phyloP scores from a whole-genome alignment of 2,113 vertebrate species.

The Eptesicus fuscus region DNA sequence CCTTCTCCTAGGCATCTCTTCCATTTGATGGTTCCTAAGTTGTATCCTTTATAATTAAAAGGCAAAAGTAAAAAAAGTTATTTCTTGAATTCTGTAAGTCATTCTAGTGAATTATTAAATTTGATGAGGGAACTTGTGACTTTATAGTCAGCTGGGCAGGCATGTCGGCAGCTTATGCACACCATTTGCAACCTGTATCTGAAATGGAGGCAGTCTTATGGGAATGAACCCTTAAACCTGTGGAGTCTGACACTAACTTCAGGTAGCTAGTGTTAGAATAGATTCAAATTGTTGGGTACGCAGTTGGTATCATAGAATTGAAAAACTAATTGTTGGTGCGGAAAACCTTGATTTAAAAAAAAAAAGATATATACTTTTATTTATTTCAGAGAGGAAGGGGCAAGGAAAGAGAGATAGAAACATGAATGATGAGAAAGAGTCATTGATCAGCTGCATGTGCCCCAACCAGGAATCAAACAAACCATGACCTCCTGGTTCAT shows the following conservation, averaged over 20 bases:
- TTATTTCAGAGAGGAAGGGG: no score
- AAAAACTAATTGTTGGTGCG: neutral
- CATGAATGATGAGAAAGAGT: no score
- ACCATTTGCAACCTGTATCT: neutral
- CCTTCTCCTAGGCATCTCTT: neutral
- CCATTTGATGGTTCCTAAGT: neutral
- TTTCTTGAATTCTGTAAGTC: neutral
- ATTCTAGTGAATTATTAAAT: neutral
- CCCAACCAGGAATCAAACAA: no score
- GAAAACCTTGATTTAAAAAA: neutral
- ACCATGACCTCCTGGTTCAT: no score
- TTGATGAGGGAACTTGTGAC: neutral
- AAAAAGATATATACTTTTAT: no score
- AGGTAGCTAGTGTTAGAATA: neutral
- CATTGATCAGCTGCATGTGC: no score
- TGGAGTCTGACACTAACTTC: neutral
- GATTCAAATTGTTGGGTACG: neutral
- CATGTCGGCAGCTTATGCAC: neutral
- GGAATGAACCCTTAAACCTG: neutral
- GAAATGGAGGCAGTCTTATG: neutral
- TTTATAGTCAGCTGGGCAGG: neutral
- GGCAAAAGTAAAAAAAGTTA: neutral
- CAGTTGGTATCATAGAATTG: neutral
- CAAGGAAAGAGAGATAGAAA: no score
- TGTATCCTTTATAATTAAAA: neutral